phyloP scores from a whole-genome alignment of 2,888 invertebrate species.

The Lomographa bimaculata region DNA sequence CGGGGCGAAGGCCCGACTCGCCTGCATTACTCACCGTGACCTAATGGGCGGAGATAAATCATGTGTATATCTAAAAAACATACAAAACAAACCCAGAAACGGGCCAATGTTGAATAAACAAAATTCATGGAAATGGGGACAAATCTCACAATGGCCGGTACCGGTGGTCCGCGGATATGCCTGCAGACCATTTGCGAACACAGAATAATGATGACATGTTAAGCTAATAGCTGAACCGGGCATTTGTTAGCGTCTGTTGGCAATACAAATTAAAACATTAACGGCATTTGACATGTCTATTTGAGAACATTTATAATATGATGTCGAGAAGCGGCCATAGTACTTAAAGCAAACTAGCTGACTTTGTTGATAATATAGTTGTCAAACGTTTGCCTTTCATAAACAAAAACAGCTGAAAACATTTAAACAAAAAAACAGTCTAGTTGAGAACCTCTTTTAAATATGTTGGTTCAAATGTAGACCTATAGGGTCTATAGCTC shows the following conservation, averaged over 20 bases:
- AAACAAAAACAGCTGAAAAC: no score
- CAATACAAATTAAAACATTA: background rate
- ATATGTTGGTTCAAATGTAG: no score
- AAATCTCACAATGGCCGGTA: conserved; percentile 70
- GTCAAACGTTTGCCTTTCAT: no score
- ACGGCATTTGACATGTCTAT: no score
- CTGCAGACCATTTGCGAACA: conserved; percentile 55
- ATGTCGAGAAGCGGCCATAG: no score
- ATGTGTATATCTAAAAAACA: conserved; percentile 69
- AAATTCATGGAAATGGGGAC: conserved; percentile 81
- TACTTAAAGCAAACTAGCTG: no score
- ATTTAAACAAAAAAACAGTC: no score
- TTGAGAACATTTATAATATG: no score
- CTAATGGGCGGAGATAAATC: conserved; percentile 81
- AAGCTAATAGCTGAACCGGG: conserved; percentile 13
- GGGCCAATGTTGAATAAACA: conserved; percentile 75
- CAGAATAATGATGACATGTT: conserved; percentile 44
- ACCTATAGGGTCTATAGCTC: no score
- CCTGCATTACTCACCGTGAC: conserved; percentile 77
- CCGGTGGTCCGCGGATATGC: conserved; percentile 64
- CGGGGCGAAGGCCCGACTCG: conserved; percentile 61
- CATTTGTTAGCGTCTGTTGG: conserved; percentile 3
- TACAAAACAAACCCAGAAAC: conserved; percentile 65
- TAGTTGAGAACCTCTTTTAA: no score
- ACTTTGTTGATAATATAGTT: no score